These are phyloP conservation scores for Cantharis rufa DNA, from an alignment of 2,888 invertebrate species.

Conservation along the genomic window DNA sequence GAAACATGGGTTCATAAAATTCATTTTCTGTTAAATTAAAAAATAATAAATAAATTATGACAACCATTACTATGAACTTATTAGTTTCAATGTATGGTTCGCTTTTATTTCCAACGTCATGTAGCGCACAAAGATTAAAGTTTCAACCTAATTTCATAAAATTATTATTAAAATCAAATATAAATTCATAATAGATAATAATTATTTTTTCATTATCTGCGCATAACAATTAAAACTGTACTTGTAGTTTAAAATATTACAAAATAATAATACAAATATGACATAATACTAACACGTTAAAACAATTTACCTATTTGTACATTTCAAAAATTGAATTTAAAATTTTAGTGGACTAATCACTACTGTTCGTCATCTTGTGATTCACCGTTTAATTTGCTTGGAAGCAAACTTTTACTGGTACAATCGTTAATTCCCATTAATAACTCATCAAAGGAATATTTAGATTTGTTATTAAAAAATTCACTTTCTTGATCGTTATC, in stretches of 20 bases:
- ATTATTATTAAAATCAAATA: background rate
- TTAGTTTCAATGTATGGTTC: too few species aligned
- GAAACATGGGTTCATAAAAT: too few species aligned
- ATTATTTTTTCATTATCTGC: background rate
- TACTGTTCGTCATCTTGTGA: background rate
- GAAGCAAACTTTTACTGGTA: slow-evolving; percentile 12
- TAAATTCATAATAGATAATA: background rate
- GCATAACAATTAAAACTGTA: background rate
- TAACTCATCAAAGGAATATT: slow-evolving; percentile 22
- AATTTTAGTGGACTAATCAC: background rate
- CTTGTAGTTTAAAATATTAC: background rate
- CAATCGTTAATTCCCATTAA: slow-evolving; percentile 17
- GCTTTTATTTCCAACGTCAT: too few species aligned
- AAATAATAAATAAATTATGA: too few species aligned
- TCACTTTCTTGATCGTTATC: background rate
- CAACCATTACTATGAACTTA: too few species aligned
- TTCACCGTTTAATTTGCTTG: background rate
- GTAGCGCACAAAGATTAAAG: too few species aligned
- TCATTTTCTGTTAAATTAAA: too few species aligned
- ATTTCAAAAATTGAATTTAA: background rate
- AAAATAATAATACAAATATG: background rate
- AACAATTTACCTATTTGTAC: background rate
- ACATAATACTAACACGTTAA: background rate
- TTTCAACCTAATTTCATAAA: background rate
- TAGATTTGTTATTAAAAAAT: slow-evolving; percentile 11